Evolutionary conservation across 2,113 vertebrate species (phyloP).

Genomic region (Oryzias woworae): DNA sequence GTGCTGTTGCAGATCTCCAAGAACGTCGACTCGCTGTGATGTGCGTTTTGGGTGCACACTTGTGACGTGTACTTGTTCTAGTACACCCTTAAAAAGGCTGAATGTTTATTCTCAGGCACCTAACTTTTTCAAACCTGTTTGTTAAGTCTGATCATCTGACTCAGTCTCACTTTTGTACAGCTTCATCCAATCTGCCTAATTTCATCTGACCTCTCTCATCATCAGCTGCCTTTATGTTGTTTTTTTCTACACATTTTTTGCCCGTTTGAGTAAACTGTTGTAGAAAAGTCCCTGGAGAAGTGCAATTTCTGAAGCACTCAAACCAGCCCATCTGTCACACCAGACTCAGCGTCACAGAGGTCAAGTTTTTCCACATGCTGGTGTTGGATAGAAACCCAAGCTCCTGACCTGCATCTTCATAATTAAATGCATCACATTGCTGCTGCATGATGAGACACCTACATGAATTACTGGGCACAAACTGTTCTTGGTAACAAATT

Average conservation of each 20-base stretch:
- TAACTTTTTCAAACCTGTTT: neutral
- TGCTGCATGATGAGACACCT: constrained; percentile 5
- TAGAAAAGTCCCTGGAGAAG: constrained; percentile 8
- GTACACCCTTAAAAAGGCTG: neutral
- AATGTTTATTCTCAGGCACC: neutral
- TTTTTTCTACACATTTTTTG: neutral
- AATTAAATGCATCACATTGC: constrained; percentile 1
- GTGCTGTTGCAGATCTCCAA: too few species aligned
- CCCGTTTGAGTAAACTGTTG: constrained; percentile 8
- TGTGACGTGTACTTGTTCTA: neutral
- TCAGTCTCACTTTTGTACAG: neutral
- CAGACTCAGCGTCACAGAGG: constrained; percentile 2
- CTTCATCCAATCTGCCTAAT: neutral
- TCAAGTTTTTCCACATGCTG: constrained; percentile 1
- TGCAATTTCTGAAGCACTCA: constrained; percentile 3
- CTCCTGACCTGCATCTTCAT: constrained; percentile 19
- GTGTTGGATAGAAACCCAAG: constrained; percentile 5
- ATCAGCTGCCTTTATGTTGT: neutral
- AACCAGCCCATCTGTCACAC: constrained; percentile 19
- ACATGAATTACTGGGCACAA: neutral
- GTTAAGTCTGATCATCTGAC: neutral
- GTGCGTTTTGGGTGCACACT: too few species aligned
- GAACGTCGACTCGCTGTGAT: neutral
- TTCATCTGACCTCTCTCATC: constrained; percentile 1
- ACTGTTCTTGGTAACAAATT: constrained; percentile 1